Evolutionary conservation across 2,797 vertebrate genomes (phyloP), one percentile per base, ranked within the genome.

Genomic region (Hirundo rustica): DNA sequence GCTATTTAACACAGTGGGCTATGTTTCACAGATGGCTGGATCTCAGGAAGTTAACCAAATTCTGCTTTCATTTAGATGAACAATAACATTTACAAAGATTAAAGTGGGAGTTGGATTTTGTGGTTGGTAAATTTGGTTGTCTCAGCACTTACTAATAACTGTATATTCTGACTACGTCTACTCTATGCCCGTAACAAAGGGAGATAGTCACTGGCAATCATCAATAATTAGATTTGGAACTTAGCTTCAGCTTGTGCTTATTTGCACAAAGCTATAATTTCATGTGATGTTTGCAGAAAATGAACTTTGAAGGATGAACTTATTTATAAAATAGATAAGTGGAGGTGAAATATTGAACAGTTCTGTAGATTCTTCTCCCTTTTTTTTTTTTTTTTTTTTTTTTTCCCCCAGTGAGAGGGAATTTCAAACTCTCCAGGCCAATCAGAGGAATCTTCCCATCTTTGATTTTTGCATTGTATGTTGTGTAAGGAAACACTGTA

Each of bases 41-140:
- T 84, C 34, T 81, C 27, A 42, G 77, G 36, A 93, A 88, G 53
- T 74, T 90, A 92, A 90, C 62, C 17, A 68, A 88, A 92, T 75
- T 86, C 80, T 92, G 26, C 50, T 81, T 86, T 73, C 36, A 40
- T 93, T 93, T 68, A 93, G 44, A 72, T 50, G 54, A 65, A 78
- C 54, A 92, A 50, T 68, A 90, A 81, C 60, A 91, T 86, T 94
- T 78, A 19, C 47, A 62, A 14, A 72, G 9, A 84, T 64, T 90
- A 51, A 81, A 86, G 32, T 78, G 29, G 22, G 22, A 76, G 61
- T 75, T 6, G 0, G 34, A 60, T 50, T 80, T 86, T 60, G 32
- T 57, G 11, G 32, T 13, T 76, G 26, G 66, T 26, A 78, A 86
- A 75, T 72, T 58, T 68, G 29, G 40, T 74, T 80, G 34, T 74